These are phyloP conservation scores for Gallinago media DNA, from an alignment of 2,113 vertebrate species.

Conservation along the genomic window DNA sequence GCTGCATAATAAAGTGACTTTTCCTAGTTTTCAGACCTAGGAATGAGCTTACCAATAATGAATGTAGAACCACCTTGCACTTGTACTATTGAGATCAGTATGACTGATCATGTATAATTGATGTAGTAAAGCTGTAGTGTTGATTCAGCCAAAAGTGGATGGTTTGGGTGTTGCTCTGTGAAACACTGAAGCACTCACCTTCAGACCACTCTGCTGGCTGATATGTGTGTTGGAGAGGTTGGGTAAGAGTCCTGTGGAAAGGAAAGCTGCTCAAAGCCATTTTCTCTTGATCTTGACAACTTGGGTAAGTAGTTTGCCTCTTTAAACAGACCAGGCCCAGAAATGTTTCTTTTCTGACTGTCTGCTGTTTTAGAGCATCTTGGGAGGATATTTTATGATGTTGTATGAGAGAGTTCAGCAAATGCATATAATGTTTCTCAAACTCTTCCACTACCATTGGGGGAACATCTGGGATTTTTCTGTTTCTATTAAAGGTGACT, in stretches of 20 bases:
- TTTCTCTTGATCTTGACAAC: neutral
- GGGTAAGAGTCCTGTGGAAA: neutral
- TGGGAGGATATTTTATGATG: neutral
- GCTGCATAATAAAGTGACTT: neutral
- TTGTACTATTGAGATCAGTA: neutral
- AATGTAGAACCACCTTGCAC: neutral
- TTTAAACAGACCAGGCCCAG: neutral
- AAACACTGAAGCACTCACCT: neutral
- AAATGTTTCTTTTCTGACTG: neutral
- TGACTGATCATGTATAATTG: neutral
- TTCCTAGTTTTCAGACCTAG: neutral
- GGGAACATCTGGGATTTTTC: neutral
- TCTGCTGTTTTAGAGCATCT: neutral
- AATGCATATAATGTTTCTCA: neutral
- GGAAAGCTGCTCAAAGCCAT: neutral
- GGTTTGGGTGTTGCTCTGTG: neutral
- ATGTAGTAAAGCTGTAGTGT: neutral
- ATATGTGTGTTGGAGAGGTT: neutral
- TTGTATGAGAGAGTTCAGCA: neutral
- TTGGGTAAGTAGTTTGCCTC: neutral
- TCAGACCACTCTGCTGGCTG: neutral
- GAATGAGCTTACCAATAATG: neutral
- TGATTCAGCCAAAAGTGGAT: neutral
- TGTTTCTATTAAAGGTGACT: neutral
- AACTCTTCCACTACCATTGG: neutral